Conservation (phyloP, 2,888 invertebrate species). For the Stenotaenia linearis region DNA sequence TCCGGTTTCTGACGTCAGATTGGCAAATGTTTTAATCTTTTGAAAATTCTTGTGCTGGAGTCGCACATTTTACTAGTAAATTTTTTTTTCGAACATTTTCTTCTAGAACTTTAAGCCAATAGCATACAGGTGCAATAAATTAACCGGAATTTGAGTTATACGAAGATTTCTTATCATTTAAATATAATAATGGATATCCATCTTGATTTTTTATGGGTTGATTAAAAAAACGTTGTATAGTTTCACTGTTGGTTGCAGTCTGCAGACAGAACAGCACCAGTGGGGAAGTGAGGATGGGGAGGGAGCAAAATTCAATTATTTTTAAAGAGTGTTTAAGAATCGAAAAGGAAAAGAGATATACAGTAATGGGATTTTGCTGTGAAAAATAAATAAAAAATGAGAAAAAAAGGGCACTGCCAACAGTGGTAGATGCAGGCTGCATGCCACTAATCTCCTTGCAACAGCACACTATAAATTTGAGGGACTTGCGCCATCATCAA, state of each 20-base stretch:
- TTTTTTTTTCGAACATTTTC: no score
- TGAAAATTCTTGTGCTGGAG: no score
- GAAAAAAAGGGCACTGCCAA: not conserved
- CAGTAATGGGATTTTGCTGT: conserved; percentile 1
- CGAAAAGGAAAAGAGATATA: not conserved
- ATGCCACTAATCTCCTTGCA: not conserved
- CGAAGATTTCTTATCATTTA: no score
- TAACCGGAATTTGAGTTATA: no score
- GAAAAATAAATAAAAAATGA: not conserved
- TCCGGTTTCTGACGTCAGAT: no score
- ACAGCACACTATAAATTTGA: conserved; percentile 5
- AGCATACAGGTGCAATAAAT: no score
- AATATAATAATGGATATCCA: not conserved
- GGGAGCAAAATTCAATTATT: not conserved
- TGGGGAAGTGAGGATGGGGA: not conserved
- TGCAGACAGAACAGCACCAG: not conserved
- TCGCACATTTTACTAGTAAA: no score
- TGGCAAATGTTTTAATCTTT: no score
- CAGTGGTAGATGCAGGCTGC: not conserved
- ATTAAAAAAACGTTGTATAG: not conserved
- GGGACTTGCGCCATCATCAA: not conserved
- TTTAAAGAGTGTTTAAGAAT: not conserved
- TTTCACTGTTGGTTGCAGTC: not conserved
- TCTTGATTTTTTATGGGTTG: not conserved
- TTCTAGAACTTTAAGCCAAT: no score